Conservation (phyloP, 92 coral and sea anemone species). For the Zoanthus gigantus region DNA sequence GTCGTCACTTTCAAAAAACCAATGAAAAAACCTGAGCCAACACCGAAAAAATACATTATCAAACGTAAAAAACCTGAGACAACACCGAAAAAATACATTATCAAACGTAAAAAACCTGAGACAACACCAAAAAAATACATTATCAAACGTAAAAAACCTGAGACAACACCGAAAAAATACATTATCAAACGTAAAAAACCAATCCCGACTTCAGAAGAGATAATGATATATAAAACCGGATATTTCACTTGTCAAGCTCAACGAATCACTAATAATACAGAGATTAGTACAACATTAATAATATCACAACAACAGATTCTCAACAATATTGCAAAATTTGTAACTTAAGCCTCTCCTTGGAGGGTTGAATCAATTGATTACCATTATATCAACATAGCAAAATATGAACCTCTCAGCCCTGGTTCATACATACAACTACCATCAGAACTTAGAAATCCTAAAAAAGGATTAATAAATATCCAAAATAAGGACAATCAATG, state of each 20-base stretch:
- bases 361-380: background rate
- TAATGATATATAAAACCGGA: background rate
- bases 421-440: constrained; percentile 47
- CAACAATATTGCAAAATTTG: background rate
- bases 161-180: no score
- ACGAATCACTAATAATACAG: background rate
- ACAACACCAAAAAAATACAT: no score
- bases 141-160: no score
- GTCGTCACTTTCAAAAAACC: no score
- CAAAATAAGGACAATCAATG: constrained; percentile 51
- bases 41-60: no score
- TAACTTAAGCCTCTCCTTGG: constrained; percentile 40
- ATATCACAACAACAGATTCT: constrained; percentile 7
- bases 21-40: no score
- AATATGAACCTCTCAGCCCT: constrained; percentile 12
- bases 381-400: background rate
- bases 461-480: constrained; percentile 44
- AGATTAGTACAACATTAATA: constrained; percentile 5
- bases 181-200: no score
- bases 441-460: constrained; percentile 25
- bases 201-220: no score
- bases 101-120: no score
- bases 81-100: no score
- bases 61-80: no score
- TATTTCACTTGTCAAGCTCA: constrained; percentile 18